Percentiles rank a stretch among this genome's conserved stretches.
These are phyloP conservation scores for Megaceryle alcyon DNA, from an alignment of 2,797 vertebrate species.

Conservation along the genomic window DNA sequence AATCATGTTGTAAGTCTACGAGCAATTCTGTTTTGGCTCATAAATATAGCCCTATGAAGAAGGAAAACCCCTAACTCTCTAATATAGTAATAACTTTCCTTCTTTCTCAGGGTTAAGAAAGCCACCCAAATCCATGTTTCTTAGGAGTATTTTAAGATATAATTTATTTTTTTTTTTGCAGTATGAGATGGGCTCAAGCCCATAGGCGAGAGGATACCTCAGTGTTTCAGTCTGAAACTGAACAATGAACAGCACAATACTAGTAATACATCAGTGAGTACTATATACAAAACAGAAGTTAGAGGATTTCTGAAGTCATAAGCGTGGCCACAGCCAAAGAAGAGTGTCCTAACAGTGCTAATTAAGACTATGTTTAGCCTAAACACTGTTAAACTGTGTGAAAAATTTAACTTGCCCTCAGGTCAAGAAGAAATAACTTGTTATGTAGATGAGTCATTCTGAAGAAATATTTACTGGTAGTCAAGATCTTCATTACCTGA, in stretches of 20 bases:
- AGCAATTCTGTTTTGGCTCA: not conserved
- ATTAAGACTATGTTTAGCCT: not conserved
- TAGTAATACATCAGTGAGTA: not conserved
- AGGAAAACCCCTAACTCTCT: not conserved
- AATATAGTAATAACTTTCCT: not conserved
- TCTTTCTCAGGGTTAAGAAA: not conserved
- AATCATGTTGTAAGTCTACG: not conserved
- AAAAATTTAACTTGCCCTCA: not conserved
- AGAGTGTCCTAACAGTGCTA: not conserved
- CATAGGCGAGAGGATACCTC: not conserved
- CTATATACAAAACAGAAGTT: not conserved
- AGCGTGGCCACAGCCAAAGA: not conserved
- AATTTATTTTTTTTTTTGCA: fast-evolving
- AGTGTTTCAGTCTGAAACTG: not conserved
- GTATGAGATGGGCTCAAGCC: not conserved
- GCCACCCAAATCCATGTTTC: not conserved
- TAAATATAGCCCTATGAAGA: not conserved
- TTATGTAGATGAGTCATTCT: not conserved
- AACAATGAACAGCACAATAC: not conserved
- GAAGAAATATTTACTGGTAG: not conserved
- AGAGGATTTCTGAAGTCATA: not conserved
- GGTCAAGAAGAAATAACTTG: not conserved
- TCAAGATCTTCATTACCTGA: not conserved
- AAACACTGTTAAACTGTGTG: not conserved
- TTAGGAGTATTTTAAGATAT: not conserved